Conservation (phyloP, 92 coral and sea anemone genomes). For the Muricea muricata region DNA sequence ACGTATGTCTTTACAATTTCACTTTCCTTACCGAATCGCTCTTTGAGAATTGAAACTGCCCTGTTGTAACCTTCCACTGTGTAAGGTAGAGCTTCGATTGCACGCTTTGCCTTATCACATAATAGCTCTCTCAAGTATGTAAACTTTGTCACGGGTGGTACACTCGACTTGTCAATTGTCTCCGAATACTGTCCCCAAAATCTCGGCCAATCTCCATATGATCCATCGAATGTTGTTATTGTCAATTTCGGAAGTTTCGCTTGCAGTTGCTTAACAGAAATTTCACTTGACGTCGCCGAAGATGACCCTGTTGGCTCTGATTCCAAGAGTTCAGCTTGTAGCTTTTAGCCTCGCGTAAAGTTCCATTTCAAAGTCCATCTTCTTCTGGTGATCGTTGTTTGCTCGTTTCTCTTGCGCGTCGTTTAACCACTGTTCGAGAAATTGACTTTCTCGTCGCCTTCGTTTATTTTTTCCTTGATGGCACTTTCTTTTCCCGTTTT, state of each 20-base stretch:
- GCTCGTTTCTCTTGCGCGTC: slow-evolving; percentile 2
- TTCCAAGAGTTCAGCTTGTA: slow-evolving; percentile 24
- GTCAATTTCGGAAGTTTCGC: slow-evolving; percentile 5
- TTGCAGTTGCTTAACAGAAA: background rate
- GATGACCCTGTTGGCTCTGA: background rate
- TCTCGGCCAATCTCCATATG: no score
- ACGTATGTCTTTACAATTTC: no score
- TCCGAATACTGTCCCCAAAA: slow-evolving; percentile 21
- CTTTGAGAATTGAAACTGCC: no score
- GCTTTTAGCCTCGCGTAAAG: slow-evolving; percentile 28
- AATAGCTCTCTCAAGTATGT: slow-evolving; percentile 21
- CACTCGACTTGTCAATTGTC: slow-evolving; percentile 32
- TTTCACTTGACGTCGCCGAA: background rate
- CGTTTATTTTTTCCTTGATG: background rate
- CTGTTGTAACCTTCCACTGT: background rate
- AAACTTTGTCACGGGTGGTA: slow-evolving; percentile 28
- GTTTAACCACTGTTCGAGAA: slow-evolving; percentile 1
- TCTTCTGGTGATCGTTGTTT: background rate
- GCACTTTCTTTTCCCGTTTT: background rate
- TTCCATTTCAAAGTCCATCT: slow-evolving; percentile 12
- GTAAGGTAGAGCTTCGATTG: slow-evolving; percentile 29
- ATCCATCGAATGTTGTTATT: slow-evolving; percentile 11
- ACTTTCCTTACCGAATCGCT: no score
- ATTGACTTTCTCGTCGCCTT: slow-evolving; percentile 9
- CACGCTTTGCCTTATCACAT: slow-evolving; percentile 10